A percentile compares a stretch with the other conserved stretches of the same genome.
Evolutionary conservation across 2,888 invertebrate genomes (phyloP).

Genomic region (Doris montereyensis): DNA sequence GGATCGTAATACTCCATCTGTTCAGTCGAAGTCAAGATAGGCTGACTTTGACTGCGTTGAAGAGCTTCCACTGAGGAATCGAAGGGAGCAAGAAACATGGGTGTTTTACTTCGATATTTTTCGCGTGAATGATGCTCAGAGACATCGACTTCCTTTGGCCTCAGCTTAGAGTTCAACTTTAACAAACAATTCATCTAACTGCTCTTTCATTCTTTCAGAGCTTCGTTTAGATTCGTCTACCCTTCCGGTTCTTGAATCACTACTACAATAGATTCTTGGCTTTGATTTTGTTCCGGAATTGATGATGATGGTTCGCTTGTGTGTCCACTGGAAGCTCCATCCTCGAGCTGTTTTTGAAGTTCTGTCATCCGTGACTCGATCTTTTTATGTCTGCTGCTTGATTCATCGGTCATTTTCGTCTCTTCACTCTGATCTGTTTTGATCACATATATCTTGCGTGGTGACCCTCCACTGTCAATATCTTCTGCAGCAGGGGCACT

Average conservation of each 20-base stretch:
- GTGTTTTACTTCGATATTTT: neutral
- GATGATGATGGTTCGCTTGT: neutral
- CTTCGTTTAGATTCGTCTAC: neutral
- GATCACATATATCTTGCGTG: neutral
- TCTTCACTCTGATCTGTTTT: neutral
- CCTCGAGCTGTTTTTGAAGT: neutral
- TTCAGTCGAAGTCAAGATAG: conserved; percentile 6
- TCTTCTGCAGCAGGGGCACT: neutral
- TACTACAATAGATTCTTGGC: no score
- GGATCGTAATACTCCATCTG: conserved; percentile 15
- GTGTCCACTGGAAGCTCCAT: neutral
- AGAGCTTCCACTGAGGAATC: conserved; percentile 23
- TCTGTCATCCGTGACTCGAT: neutral
- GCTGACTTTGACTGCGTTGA: conserved; percentile 27
- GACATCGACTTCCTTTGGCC: neutral
- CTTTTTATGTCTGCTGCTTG: neutral
- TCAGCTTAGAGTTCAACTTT: conserved; percentile 26
- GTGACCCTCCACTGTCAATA: neutral
- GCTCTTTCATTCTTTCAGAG: conserved; percentile 4
- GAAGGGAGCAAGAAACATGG: conserved; percentile 20
- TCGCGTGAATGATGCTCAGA: neutral
- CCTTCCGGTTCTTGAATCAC: neutral
- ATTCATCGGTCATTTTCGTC: neutral
- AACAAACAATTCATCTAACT: conserved; percentile 26
- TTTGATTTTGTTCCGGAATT: neutral